Conservation (phyloP, 2,888 invertebrate genomes). For the Caenorhabditis doughertyi region DNA sequence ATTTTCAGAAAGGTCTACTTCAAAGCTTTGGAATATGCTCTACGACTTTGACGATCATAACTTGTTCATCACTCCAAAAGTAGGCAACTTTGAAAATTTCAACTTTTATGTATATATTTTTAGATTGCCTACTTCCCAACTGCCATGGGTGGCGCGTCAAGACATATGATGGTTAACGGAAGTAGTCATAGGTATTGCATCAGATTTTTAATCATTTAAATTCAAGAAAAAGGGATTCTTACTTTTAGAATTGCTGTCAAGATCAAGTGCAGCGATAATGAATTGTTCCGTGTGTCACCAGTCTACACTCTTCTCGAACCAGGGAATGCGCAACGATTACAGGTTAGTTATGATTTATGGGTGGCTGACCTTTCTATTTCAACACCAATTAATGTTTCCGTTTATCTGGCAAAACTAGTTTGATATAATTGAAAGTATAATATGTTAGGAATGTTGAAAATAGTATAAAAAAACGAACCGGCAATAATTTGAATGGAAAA, state of each 20-base stretch:
- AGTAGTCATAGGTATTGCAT: conserved; percentile 71
- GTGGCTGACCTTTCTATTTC: background rate
- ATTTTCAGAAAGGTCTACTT: background rate
- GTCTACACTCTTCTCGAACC: conserved; percentile 80
- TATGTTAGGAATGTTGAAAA: conserved; percentile 42
- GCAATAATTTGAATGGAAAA: background rate
- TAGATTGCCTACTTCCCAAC: conserved; percentile 69
- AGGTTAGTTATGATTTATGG: conserved; percentile 62
- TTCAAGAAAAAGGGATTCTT: background rate
- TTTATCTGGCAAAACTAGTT: conserved; percentile 22
- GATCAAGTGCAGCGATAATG: conserved; percentile 81
- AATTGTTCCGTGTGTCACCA: conserved; percentile 78
- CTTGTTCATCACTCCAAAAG: conserved; percentile 77
- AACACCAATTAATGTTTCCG: background rate
- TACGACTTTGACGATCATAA: conserved; percentile 79
- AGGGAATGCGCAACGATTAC: conserved; percentile 77
- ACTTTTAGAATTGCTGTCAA: conserved; percentile 78
- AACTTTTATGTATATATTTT: background rate
- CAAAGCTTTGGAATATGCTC: conserved; percentile 37
- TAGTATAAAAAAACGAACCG: conserved; percentile 17
- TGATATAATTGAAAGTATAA: background rate
- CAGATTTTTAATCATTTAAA: background rate
- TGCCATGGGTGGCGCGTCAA: conserved; percentile 76
- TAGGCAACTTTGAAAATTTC: background rate
- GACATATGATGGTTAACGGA: conserved; percentile 81